Evolutionary conservation across 1,140 invertebrate species (phyloP).

Genomic region (Lepidurus arcticus): DNA sequence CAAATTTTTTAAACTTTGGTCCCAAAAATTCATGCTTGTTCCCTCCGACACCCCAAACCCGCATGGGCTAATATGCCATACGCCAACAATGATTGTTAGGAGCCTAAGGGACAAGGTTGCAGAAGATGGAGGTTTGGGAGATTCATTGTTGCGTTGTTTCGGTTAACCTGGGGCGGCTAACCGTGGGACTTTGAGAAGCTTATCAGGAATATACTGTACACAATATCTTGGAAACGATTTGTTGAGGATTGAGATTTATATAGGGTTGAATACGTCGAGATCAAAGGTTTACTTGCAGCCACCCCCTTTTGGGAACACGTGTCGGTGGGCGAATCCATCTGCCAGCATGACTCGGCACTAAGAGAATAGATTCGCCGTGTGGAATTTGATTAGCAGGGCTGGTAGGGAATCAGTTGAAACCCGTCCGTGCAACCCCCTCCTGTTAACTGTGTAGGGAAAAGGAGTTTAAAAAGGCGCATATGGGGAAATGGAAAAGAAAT

Average conservation of each 20-base stretch:
- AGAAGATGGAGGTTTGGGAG: neutral
- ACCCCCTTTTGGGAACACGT: neutral
- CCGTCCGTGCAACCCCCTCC: neutral
- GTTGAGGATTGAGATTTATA: neutral
- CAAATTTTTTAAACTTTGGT: neutral
- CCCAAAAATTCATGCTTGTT: neutral
- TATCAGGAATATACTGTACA: neutral
- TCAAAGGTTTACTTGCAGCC: neutral
- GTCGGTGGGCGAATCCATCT: neutral
- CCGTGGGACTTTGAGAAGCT: neutral
- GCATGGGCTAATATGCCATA: neutral
- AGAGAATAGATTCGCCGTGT: neutral
- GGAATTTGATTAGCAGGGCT: neutral
- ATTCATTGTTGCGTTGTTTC: neutral
- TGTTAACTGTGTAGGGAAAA: neutral
- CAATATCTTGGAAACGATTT: neutral
- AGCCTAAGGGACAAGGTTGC: neutral
- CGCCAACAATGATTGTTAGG: neutral
- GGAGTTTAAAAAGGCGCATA: neutral
- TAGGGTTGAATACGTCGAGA: neutral
- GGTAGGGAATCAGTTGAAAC: neutral
- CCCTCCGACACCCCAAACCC: neutral
- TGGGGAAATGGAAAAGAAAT: neutral
- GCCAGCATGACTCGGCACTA: neutral
- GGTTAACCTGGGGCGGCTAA: no score